Evolutionary conservation across 2,888 invertebrate species (phyloP), one percentile per base, ranked within the genome.

Genomic region (Ophion ventricosus): DNA sequence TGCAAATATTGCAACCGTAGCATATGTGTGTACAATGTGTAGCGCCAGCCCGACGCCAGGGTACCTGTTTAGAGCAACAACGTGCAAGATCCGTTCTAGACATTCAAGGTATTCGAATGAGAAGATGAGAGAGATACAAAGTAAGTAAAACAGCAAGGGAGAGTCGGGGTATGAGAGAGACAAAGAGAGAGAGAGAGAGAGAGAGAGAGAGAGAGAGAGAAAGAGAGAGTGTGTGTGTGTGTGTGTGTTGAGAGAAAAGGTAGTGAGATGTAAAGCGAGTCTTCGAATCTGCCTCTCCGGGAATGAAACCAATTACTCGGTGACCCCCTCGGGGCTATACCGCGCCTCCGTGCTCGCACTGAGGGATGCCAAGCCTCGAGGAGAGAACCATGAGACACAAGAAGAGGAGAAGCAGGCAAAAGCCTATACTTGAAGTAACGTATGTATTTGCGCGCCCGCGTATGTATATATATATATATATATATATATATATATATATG

Each of bases 241-340:
- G 23, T 43, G 49, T 54, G 63, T 64, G 66, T 57, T n/a, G 57
- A 67, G 69, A 61, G 67, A 54, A 78, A 69, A 59, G 40, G 77
- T 69, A 82, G 82, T 54, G 67, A 73, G 82, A 78, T 66, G 73
- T 56, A 79, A 79, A 75, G 76, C 75, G 84, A 82, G 76, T 76
- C 78, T 84, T 72, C 73, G 90, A 88, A 90, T 91, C 92, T 92
- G 92, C 92, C 92, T 92, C 90, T 88, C 87, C 86, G 90, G 90
- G 90, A 92, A 93, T 91, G 92, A 93, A 92, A 92, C 92, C 92
- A 93, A 93, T 93, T 92, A 92, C 92, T 91, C 88, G 90, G 90
- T 91, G 91, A 91, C 91, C 92, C 90, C 91, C 91, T 89, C 88
- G 89, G 92, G 90, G 90, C 70, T 79, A 63, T 76, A 73, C 82